Evolutionary conservation across 2,888 invertebrate species (phyloP).

Genomic region (Julus scandinavius): DNA sequence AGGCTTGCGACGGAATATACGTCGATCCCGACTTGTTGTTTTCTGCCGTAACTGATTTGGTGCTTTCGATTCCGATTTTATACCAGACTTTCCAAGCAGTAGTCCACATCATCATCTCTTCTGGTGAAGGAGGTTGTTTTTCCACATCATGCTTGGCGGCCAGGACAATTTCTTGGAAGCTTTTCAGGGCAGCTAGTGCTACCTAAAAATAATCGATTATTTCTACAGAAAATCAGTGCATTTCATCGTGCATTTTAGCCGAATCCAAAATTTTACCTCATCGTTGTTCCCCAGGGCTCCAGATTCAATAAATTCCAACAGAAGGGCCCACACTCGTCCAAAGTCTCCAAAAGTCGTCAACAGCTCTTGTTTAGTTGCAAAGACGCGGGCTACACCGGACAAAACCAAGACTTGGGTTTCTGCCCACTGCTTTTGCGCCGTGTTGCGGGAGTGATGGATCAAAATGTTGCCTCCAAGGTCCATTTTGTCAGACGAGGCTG

Average conservation of each 20-base stretch:
- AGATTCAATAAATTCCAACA: slow-evolving; percentile 93
- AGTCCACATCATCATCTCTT: slow-evolving; percentile 72
- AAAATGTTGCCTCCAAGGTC: slow-evolving; percentile 93
- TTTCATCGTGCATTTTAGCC: too few relatives aligned
- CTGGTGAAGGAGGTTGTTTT: not conserved
- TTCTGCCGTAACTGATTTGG: slow-evolving; percentile 67
- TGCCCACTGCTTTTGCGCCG: slow-evolving; percentile 99
- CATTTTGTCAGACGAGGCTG: slow-evolving; percentile 75
- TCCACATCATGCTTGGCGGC: slow-evolving; percentile 59
- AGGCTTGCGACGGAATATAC: slow-evolving; percentile 91
- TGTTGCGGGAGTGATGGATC: slow-evolving; percentile 98
- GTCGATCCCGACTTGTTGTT: slow-evolving; percentile 61
- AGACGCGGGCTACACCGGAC: slow-evolving; percentile 91
- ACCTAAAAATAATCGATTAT: slow-evolving; percentile 68
- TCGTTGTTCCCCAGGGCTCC: slow-evolving; percentile 92
- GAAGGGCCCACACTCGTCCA: slow-evolving; percentile 89
- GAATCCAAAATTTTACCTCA: slow-evolving; percentile 72
- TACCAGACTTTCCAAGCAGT: slow-evolving; percentile 76
- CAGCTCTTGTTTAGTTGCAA: slow-evolving; percentile 89
- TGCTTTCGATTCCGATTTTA: slow-evolving; percentile 84
- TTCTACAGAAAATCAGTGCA: too few relatives aligned
- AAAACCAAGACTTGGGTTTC: slow-evolving; percentile 94
- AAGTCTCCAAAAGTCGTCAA: slow-evolving; percentile 84
- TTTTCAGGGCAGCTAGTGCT: slow-evolving; percentile 93
- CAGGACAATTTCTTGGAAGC: slow-evolving; percentile 91